Conservation (phyloP, 2,888 invertebrate genomes). For the Meliscaeva auricollis region DNA sequence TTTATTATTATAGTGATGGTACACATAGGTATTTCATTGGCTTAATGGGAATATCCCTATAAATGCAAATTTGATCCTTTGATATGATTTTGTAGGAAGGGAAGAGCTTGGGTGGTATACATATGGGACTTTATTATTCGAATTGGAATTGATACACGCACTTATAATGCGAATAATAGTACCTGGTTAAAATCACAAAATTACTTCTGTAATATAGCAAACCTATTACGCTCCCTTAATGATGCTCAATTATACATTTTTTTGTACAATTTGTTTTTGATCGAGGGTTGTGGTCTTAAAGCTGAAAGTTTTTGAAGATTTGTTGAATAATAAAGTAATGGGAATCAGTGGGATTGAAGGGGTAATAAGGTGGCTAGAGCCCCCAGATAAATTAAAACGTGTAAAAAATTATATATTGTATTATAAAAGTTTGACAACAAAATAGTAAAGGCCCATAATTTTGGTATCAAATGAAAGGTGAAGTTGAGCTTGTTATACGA, state of each 20-base stretch:
- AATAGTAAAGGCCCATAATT: no score
- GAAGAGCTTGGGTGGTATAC: background rate
- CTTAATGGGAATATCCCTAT: background rate
- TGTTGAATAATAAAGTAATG: no score
- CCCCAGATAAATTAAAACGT: no score
- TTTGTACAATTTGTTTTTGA: background rate
- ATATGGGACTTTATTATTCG: no score
- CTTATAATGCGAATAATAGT: background rate
- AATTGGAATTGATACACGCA: background rate
- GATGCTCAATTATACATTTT: background rate
- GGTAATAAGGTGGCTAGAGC: no score
- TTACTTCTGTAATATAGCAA: background rate
- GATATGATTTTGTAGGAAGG: background rate
- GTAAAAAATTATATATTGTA: no score
- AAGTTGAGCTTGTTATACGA: no score
- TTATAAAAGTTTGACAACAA: no score
- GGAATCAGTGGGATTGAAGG: no score
- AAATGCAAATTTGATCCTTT: constrained; percentile 13
- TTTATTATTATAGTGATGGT: constrained; percentile 11
- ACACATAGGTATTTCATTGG: background rate
- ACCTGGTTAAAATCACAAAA: background rate
- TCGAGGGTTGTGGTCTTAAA: background rate
- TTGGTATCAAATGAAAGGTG: no score
- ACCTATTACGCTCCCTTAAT: background rate
- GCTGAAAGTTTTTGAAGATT: no score